Percentiles rank a stretch among this genome's conserved stretches.
These are phyloP conservation scores for Cephus runcator DNA, from an alignment of 2,888 invertebrate genomes.

Conservation along the genomic window DNA sequence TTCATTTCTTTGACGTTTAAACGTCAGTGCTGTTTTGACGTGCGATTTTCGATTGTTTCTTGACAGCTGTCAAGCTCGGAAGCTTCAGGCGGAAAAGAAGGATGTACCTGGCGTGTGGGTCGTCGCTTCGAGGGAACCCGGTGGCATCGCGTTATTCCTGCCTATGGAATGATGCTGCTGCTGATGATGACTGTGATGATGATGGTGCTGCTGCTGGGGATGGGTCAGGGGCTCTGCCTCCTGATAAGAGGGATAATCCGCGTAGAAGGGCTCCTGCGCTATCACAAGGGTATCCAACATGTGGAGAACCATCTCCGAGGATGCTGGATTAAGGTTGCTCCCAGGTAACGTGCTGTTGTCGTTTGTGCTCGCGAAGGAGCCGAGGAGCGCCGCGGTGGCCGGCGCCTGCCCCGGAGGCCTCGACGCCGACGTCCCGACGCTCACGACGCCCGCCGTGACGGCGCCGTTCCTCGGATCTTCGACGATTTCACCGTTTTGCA, in stretches of 20 bases:
- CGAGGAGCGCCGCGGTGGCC: conserved; percentile 48
- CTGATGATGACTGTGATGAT: conserved; percentile 48
- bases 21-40: neutral
- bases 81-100: neutral
- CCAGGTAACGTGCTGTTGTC: conserved; percentile 23
- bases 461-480: conserved; percentile 34
- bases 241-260: conserved; percentile 70
- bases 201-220: conserved; percentile 43
- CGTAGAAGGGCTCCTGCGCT: conserved; percentile 79
- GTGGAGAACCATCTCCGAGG: conserved; percentile 80
- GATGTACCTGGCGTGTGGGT: conserved; percentile 61
- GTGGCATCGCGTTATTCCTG: conserved; percentile 42
- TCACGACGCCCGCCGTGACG: conserved; percentile 64
- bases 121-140: conserved; percentile 59
- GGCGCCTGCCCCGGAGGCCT: conserved; percentile 58
- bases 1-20: neutral
- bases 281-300: conserved; percentile 73
- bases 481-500: conserved; percentile 9
- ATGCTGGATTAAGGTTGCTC: conserved; percentile 59
- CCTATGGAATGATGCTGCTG: conserved; percentile 62
- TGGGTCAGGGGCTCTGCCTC: conserved; percentile 52
- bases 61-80: neutral
- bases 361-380: conserved; percentile 38
- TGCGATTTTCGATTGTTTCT: neutral
- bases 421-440: conserved; percentile 63